Evolutionary conservation across 2,113 vertebrate genomes (phyloP).

Genomic region (Hypanus sabinus): DNA sequence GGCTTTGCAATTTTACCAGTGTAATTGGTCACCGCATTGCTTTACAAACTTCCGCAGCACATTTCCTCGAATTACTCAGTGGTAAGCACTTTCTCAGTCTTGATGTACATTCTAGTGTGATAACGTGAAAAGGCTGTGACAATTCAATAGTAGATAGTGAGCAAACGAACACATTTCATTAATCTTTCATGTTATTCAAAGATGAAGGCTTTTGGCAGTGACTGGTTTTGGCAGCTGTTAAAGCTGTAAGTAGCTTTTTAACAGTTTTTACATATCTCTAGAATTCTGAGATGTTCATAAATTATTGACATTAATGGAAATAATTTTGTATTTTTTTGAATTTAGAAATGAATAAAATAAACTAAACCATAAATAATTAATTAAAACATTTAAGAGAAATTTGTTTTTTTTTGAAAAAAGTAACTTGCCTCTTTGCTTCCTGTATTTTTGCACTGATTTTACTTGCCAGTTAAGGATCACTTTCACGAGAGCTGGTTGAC

Average conservation of each 20-base stretch:
- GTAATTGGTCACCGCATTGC: no score
- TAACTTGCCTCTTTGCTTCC: no score
- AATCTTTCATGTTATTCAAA: not conserved
- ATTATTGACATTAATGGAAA: no score
- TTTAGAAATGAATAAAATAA: no score
- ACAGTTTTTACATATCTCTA: no score
- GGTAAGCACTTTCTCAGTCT: not conserved
- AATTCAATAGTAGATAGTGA: not conserved
- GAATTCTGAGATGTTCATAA: no score
- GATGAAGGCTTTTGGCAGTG: not conserved
- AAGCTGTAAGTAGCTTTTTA: no score
- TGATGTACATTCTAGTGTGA: not conserved
- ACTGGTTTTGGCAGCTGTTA: not conserved
- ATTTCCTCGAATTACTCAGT: not conserved
- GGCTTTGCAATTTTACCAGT: not conserved
- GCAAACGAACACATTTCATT: not conserved
- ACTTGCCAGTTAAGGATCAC: not conserved
- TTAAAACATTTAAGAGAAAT: no score
- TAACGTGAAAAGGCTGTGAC: not conserved
- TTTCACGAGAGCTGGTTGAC: not conserved
- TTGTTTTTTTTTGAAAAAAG: no score
- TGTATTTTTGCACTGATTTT: no score
- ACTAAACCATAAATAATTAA: no score
- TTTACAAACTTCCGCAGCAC: not conserved
- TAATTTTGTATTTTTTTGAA: no score